Evolutionary conservation across 2,888 invertebrate genomes (phyloP).

Genomic region (Blastobasis adustella): DNA sequence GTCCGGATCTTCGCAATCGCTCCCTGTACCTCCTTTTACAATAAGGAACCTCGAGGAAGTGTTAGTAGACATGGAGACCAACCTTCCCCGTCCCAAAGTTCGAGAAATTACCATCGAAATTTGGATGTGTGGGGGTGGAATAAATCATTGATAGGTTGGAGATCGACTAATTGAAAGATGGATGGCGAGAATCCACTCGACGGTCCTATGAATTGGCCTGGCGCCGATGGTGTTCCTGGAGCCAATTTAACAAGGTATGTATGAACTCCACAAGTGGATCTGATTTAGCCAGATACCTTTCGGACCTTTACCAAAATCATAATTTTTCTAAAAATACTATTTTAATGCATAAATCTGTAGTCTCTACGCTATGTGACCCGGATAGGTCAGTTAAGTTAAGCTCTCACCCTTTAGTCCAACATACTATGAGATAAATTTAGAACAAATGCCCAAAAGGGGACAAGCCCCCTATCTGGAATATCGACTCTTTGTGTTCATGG

Average conservation of each 20-base stretch:
- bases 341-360: conserved; percentile 4
- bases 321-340: conserved; percentile 9
- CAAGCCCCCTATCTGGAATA: conserved; percentile 9
- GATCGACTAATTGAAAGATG: conserved; percentile 1
- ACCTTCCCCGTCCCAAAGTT: conserved; percentile 12
- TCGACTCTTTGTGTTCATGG: conserved; percentile 3
- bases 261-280: conserved; percentile 1
- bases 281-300: conserved; percentile 6
- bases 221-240: conserved; percentile 10
- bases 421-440: conserved; percentile 6
- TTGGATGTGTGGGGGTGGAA: conserved; percentile 22
- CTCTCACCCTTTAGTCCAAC: background rate
- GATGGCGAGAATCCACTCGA: conserved; percentile 5
- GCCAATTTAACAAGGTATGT: background rate
- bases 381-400: background rate
- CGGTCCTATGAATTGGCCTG: conserved; percentile 7
- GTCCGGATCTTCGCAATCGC: conserved; percentile 15
- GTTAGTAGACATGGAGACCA: conserved; percentile 5
- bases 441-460: background rate
- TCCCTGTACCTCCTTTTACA: conserved; percentile 1
- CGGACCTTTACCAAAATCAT: background rate
- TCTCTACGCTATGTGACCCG: conserved; percentile 2
- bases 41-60: background rate
- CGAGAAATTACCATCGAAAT: conserved; percentile 15
- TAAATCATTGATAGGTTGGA: conserved; percentile 4